These are phyloP conservation scores for Bimastos eiseni DNA, from an alignment of 2,888 invertebrate species.

Conservation along the genomic window DNA sequence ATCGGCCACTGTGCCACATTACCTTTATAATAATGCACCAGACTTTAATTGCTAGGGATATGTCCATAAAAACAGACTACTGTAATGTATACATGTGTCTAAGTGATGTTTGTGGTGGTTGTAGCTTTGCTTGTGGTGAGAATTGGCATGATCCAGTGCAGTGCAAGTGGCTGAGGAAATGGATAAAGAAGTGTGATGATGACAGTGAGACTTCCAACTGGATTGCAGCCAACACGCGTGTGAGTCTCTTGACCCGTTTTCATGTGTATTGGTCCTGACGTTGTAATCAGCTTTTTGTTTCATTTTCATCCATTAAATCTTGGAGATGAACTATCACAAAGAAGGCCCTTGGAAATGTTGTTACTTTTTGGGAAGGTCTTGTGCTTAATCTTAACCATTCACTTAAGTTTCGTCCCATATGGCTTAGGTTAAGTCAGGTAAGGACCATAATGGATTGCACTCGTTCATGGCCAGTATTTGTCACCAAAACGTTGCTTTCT, in stretches of 20 bases:
- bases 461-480: no score
- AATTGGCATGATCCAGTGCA: constrained; percentile 88
- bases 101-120: not conserved
- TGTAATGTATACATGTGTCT: not conserved
- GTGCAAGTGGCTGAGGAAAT: constrained; percentile 86
- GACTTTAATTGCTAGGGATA: not conserved
- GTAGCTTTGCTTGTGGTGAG: constrained; percentile 83
- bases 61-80: not conserved
- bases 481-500: no score
- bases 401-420: no score
- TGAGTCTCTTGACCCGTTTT: constrained; percentile 45
- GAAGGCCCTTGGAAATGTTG: no score
- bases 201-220: constrained; percentile 98
- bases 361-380: no score
- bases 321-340: no score
- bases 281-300: no score
- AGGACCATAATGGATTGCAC: no score
- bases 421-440: no score
- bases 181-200: constrained; percentile 99
- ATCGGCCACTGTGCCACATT: not conserved
- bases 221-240: constrained; percentile 98
- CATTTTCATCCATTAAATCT: no score
- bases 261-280: no score
- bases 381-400: no score
- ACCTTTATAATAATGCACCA: not conserved